Conservation (phyloP, 1,140 invertebrate species). For the Odontomachus brunneus region DNA sequence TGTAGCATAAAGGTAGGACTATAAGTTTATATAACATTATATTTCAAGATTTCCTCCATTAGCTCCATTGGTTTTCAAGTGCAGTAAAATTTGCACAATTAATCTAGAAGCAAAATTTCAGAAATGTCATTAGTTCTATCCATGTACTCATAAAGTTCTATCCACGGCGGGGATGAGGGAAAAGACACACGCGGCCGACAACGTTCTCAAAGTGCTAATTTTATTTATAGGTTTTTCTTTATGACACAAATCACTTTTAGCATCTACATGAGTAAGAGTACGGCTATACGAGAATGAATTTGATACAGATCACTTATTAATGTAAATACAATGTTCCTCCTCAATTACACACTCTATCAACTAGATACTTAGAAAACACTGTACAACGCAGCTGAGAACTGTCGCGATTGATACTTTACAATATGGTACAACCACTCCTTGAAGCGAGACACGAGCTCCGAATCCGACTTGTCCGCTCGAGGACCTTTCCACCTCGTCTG, state of each 20-base stretch:
- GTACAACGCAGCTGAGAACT: slow-evolving; percentile 85
- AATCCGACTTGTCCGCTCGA: slow-evolving; percentile 52
- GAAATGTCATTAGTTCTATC: too few species aligned
- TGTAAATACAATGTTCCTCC: slow-evolving; percentile 85
- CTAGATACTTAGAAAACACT: slow-evolving; percentile 86
- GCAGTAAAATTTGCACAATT: too few species aligned
- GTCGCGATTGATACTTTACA: slow-evolving; percentile 85
- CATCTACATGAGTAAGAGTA: slow-evolving; percentile 86
- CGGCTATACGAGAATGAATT: slow-evolving; percentile 86
- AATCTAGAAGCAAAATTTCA: too few species aligned
- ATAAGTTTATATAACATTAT: too few species aligned
- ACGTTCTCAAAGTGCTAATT: slow-evolving; percentile 86
- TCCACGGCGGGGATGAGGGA: neutral
- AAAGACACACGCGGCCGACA: slow-evolving; percentile 66
- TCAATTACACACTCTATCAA: slow-evolving; percentile 85
- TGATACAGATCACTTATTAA: slow-evolving; percentile 86
- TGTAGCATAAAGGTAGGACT: too few species aligned
- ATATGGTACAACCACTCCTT: slow-evolving; percentile 84
- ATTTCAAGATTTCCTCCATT: too few species aligned
- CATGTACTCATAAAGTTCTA: too few species aligned
- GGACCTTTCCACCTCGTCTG: neutral
- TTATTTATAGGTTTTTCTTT: slow-evolving; percentile 84
- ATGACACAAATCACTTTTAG: slow-evolving; percentile 86
- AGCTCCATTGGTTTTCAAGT: too few species aligned
- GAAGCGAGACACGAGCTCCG: slow-evolving; percentile 76